Conservation (phyloP, 2,888 invertebrate species). For the Drosophila helvetica region DNA sequence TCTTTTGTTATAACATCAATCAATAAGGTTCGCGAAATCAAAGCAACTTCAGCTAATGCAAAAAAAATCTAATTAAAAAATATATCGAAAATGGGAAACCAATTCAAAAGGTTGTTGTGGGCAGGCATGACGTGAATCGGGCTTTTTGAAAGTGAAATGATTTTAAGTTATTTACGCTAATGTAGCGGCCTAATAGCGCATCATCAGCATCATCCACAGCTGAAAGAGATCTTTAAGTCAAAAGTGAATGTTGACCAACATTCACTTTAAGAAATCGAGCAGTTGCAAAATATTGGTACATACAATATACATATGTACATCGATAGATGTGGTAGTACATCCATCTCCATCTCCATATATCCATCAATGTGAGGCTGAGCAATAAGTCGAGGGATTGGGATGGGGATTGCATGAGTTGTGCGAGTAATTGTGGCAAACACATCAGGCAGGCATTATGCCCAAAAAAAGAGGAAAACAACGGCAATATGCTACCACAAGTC, state of each 20-base stretch:
- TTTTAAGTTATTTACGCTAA: slow-evolving; percentile 60
- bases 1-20: slow-evolving; percentile 56
- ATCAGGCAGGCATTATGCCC: slow-evolving; percentile 53
- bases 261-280: slow-evolving; percentile 70
- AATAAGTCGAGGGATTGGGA: slow-evolving; percentile 40
- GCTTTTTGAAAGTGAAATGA: slow-evolving; percentile 58
- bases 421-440: slow-evolving; percentile 64
- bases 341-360: slow-evolving; percentile 9
- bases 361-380: slow-evolving; percentile 56
- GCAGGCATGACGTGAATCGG: slow-evolving; percentile 37
- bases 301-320: slow-evolving; percentile 12
- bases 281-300: slow-evolving; percentile 33
- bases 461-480: slow-evolving; percentile 48
- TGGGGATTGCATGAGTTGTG: slow-evolving; percentile 38
- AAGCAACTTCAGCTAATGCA: slow-evolving; percentile 40
- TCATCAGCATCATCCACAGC: slow-evolving; percentile 51
- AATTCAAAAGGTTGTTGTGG: slow-evolving; percentile 43
- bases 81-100: slow-evolving; percentile 36
- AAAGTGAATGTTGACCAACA: slow-evolving; percentile 70
- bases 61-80: slow-evolving; percentile 43
- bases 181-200: slow-evolving; percentile 57
- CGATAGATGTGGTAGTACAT: too few species aligned
- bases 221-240: slow-evolving; percentile 43
- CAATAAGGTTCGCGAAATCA: slow-evolving; percentile 42
- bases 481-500: slow-evolving; percentile 55